Evolutionary conservation across 2,797 vertebrate genomes (phyloP).

Genomic region (Corythornis leucogaster): DNA sequence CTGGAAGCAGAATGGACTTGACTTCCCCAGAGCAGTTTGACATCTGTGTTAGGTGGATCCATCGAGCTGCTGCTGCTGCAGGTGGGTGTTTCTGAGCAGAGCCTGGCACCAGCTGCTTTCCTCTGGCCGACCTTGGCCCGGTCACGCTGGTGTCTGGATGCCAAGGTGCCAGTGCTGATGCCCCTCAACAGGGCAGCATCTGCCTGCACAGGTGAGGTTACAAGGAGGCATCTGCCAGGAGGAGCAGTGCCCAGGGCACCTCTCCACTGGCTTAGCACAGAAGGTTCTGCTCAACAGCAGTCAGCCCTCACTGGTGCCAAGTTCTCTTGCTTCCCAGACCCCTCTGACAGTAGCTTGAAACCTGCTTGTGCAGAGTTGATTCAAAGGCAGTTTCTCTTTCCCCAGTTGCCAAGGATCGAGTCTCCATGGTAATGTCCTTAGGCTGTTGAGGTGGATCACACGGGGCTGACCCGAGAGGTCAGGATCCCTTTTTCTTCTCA

Average conservation of each 20-base stretch:
- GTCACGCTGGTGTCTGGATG: neutral
- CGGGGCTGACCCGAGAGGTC: neutral
- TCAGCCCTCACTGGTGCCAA: neutral
- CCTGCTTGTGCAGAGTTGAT: neutral
- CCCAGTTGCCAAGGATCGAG: neutral
- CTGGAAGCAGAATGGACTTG: neutral
- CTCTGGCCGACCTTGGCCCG: slow-evolving; percentile 26
- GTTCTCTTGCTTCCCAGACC: neutral
- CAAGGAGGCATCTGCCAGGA: neutral
- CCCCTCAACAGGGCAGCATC: neutral
- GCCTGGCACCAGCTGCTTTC: slow-evolving; percentile 2
- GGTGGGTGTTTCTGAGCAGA: neutral
- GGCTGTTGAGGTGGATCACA: neutral
- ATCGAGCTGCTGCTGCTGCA: neutral
- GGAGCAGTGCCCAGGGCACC: neutral
- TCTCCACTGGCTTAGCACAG: neutral
- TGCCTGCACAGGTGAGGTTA: neutral
- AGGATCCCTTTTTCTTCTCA: slow-evolving; percentile 3
- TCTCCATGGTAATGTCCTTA: slow-evolving; percentile 18
- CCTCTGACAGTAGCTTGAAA: neutral
- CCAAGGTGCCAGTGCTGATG: neutral
- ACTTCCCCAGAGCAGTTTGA: neutral
- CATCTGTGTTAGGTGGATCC: neutral
- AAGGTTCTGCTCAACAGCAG: neutral
- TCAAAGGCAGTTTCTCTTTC: neutral